Percentiles rank a stretch among this genome's conserved stretches.
Conservation (phyloP, 2,797 vertebrate genomes). For the Synaphobranchus kaupii region DNA sequence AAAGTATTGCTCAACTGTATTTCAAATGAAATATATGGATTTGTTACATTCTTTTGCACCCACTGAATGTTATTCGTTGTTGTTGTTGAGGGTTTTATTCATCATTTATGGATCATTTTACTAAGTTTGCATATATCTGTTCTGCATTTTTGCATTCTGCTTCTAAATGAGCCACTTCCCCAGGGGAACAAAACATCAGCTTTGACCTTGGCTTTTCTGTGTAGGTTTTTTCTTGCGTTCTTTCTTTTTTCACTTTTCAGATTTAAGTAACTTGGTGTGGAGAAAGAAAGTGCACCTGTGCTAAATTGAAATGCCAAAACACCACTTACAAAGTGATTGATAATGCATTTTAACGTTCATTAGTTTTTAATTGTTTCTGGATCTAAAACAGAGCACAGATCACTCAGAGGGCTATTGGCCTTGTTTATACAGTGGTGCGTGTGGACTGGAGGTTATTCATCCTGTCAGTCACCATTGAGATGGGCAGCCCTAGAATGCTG, state of each 20-base stretch:
- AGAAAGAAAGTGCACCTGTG: background rate
- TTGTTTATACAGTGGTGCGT: conserved; percentile 7
- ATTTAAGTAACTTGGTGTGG: background rate
- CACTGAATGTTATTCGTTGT: too few species aligned
- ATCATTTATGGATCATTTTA: background rate
- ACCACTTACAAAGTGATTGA: conserved; percentile 6
- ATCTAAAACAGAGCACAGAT: background rate
- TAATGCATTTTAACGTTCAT: conserved; percentile 9
- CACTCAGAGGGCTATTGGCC: background rate
- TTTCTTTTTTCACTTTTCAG: background rate
- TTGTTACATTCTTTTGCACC: background rate
- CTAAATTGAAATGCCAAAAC: background rate
- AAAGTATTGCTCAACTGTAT: background rate
- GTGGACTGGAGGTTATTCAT: background rate
- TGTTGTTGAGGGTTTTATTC: too few species aligned
- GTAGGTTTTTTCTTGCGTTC: background rate
- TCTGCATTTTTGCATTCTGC: background rate
- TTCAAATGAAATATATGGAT: background rate
- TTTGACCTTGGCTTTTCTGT: background rate
- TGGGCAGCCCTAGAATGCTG: background rate
- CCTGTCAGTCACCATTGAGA: background rate
- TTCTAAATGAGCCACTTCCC: background rate
- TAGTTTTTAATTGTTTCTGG: conserved; percentile 6
- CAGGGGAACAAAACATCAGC: background rate
- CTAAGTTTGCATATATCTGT: background rate